Conservation (phyloP, 2,888 invertebrate genomes). For the Bursaphelenchus okinawaensis region DNA sequence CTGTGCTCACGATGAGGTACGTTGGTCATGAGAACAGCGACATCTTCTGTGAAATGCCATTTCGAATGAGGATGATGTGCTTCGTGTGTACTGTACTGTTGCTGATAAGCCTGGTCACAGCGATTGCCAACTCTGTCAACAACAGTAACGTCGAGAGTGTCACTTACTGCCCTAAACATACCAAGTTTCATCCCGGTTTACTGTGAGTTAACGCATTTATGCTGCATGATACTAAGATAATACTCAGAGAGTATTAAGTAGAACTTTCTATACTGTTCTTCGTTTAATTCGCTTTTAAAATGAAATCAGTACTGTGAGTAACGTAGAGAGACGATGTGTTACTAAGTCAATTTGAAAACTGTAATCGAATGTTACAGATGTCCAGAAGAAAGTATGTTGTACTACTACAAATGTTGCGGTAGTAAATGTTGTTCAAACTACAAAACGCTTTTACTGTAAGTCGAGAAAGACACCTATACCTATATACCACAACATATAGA, state of each 20-base stretch:
- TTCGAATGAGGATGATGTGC: not conserved
- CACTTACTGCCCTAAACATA: not conserved
- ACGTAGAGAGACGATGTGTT: too few species aligned
- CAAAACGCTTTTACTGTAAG: not conserved
- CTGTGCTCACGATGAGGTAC: not conserved
- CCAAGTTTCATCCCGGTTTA: not conserved
- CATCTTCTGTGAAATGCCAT: not conserved
- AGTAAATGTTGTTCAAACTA: constrained; percentile 5
- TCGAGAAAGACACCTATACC: too few species aligned
- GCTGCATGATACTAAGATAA: too few species aligned
- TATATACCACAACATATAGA: too few species aligned
- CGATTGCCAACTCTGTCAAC: constrained; percentile 6
- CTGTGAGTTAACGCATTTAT: too few species aligned
- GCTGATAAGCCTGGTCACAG: not conserved
- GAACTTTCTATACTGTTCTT: too few species aligned
- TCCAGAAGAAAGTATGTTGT: not conserved
- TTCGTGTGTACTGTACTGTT: not conserved
- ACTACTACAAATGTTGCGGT: constrained; percentile 3
- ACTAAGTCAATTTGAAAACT: too few species aligned
- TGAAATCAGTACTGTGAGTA: too few species aligned
- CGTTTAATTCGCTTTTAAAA: too few species aligned
- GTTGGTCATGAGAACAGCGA: not conserved
- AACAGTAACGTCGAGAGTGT: not conserved
- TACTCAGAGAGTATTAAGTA: too few species aligned
- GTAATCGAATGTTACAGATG: constrained; percentile 4